A percentile compares a stretch with the other conserved stretches of the same genome.
Conservation (phyloP, 2,888 invertebrate genomes). For the Dynastes tityus region DNA sequence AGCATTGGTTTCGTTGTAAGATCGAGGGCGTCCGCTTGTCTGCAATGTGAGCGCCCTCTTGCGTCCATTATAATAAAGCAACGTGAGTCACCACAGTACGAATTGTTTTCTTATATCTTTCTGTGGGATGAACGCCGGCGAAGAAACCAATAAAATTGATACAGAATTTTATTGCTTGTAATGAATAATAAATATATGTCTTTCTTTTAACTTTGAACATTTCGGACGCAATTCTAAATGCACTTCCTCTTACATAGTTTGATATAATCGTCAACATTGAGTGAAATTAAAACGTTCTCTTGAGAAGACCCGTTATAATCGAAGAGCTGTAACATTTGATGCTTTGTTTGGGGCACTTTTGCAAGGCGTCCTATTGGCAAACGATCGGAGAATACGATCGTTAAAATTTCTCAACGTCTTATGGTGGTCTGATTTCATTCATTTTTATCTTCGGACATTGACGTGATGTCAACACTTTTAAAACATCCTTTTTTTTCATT, state of each 20-base stretch:
- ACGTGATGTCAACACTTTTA: no score
- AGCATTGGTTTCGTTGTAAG: slow-evolving; percentile 24
- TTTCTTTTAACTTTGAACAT: slow-evolving; percentile 10
- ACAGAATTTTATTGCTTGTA: slow-evolving; percentile 26
- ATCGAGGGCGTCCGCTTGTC: slow-evolving; percentile 28
- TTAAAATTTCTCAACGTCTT: slow-evolving; percentile 5
- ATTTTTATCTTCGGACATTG: no score
- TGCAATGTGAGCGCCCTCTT: slow-evolving; percentile 27
- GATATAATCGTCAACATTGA: neutral
- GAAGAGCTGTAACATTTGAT: neutral
- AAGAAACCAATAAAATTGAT: slow-evolving; percentile 19
- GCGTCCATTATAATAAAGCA: slow-evolving; percentile 31
- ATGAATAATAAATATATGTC: slow-evolving; percentile 13
- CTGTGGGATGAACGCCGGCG: neutral
- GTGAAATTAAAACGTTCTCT: neutral
- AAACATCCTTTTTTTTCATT: no score
- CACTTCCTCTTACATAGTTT: slow-evolving; percentile 8
- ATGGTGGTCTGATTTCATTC: neutral
- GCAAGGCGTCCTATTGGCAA: neutral
- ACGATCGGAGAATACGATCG: neutral
- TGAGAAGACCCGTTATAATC: neutral
- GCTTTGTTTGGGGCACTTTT: neutral
- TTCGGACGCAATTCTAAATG: slow-evolving; percentile 8
- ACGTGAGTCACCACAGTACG: slow-evolving; percentile 19
- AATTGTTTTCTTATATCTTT: slow-evolving; percentile 20